Evolutionary conservation across 1,140 invertebrate genomes (phyloP).

Genomic region (Hyles vespertilio): DNA sequence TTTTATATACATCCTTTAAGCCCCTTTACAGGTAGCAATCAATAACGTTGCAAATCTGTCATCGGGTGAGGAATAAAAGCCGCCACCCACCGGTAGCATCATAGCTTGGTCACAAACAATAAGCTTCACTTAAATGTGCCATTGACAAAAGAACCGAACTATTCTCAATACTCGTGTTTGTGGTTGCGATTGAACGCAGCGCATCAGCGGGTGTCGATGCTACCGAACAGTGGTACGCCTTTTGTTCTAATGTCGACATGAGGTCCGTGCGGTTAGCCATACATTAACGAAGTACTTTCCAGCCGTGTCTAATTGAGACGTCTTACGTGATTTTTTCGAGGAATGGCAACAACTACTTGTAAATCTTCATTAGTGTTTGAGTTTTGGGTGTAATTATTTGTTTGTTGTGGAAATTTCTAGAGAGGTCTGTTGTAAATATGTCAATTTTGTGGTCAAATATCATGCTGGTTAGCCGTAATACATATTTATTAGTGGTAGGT

Average conservation of each 20-base stretch:
- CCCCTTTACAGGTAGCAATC: constrained; percentile 48
- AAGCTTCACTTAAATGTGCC: constrained; percentile 30
- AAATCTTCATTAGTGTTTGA: neutral
- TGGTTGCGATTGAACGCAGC: constrained; percentile 54
- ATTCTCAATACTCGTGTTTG: constrained; percentile 55
- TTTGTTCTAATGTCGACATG: constrained; percentile 58
- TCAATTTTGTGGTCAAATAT: no score
- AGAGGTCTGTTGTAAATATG: no score
- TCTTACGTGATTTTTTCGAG: constrained; percentile 7
- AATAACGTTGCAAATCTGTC: constrained; percentile 64
- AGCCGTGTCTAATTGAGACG: constrained; percentile 13
- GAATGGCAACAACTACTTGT: neutral
- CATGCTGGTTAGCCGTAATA: no score
- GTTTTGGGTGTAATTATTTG: no score
- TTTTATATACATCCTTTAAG: neutral
- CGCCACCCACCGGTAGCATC: constrained; percentile 65
- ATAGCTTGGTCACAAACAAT: constrained; percentile 65
- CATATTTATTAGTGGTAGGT: no score
- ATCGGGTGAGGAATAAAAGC: constrained; percentile 44
- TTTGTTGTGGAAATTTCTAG: no score
- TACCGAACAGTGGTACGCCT: constrained; percentile 54
- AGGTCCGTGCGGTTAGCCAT: constrained; percentile 33
- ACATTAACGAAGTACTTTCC: constrained; percentile 1
- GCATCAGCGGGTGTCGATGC: constrained; percentile 44
- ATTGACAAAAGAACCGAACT: constrained; percentile 33